Evolutionary conservation across 2,888 invertebrate genomes (phyloP).

Genomic region (Ectemnius cavifrons): DNA sequence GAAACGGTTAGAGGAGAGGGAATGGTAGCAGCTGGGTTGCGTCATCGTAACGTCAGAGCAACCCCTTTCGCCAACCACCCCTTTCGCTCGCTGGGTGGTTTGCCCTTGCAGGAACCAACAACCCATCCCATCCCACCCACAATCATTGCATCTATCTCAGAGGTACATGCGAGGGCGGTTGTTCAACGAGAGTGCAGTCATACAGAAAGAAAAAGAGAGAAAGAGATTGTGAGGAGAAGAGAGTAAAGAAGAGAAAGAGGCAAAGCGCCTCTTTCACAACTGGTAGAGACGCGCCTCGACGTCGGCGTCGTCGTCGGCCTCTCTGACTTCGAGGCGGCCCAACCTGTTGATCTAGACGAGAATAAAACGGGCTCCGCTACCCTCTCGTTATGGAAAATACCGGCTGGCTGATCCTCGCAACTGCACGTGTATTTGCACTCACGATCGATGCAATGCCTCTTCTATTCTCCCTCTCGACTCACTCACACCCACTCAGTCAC

Average conservation of each 20-base stretch:
- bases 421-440: background rate
- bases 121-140: background rate
- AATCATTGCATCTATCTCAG: slow-evolving; percentile 7
- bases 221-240: too few species aligned
- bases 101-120: slow-evolving; percentile 35
- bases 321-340: slow-evolving; percentile 56
- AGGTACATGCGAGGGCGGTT: background rate
- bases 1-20: background rate
- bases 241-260: background rate
- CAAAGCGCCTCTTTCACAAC: slow-evolving; percentile 33
- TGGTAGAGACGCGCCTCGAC: slow-evolving; percentile 37
- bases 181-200: background rate
- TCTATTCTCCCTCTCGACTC: background rate
- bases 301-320: slow-evolving; percentile 26
- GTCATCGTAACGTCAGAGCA: slow-evolving; percentile 66
- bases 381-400: slow-evolving; percentile 64
- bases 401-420: slow-evolving; percentile 21
- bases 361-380: slow-evolving; percentile 55
- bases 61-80: slow-evolving; percentile 38
- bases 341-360: slow-evolving; percentile 72
- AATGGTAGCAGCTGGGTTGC: slow-evolving; percentile 42
- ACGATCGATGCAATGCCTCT: background rate
- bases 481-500: background rate
- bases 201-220: too few species aligned
- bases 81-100: slow-evolving; percentile 15